Conservation (phyloP, 2,113 vertebrate species). For the Rhegmatorhina hoffmannsi region DNA sequence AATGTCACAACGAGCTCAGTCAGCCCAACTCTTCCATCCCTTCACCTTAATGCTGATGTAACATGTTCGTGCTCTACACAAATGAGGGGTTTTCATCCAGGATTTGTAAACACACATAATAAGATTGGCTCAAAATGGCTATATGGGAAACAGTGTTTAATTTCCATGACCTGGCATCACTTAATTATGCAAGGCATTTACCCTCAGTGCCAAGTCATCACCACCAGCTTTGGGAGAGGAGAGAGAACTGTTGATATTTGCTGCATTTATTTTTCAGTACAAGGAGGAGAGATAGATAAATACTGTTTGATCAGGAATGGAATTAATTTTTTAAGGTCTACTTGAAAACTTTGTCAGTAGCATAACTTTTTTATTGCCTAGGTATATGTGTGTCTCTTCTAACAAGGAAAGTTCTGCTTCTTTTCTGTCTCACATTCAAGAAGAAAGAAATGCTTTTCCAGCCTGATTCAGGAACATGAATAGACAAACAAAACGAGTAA, state of each 20-base stretch:
- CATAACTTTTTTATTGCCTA: background rate
- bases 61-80: background rate
- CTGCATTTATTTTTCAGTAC: background rate
- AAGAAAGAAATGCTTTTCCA: background rate
- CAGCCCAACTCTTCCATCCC: background rate
- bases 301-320: fast-evolving
- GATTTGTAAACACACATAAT: background rate
- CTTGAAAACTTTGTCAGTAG: background rate
- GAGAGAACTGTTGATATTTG: background rate
- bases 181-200: background rate
- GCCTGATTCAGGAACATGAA: background rate
- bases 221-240: background rate
- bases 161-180: background rate
- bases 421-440: background rate
- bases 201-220: background rate
- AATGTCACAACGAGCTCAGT: background rate
- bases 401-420: background rate
- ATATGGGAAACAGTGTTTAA: background rate
- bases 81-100: background rate
- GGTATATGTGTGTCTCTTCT: background rate
- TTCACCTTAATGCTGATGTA: background rate
- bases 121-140: background rate
- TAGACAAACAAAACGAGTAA: background rate
- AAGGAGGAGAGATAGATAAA: background rate
- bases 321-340: background rate